Evolutionary conservation across 2,797 vertebrate species (phyloP).

Genomic region (Anguilla pacifica): DNA sequence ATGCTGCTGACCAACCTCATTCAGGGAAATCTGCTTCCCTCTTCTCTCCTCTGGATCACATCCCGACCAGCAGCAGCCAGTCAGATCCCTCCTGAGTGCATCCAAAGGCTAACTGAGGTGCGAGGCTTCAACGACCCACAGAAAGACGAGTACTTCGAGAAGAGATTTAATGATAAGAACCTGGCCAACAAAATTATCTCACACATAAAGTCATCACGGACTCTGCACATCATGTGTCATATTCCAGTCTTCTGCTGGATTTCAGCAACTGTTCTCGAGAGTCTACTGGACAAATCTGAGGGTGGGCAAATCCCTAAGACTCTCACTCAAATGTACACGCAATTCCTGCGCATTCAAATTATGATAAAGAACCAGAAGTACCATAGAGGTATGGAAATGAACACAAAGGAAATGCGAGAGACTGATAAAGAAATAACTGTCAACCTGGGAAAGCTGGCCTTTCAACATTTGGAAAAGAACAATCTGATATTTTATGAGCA

Average conservation of each 20-base stretch:
- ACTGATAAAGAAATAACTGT: slow-evolving; percentile 25
- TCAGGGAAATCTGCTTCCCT: slow-evolving; percentile 17
- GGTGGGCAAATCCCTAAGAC: slow-evolving; percentile 30
- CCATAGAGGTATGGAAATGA: neutral
- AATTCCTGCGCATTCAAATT: slow-evolving; percentile 41
- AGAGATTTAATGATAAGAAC: slow-evolving; percentile 10
- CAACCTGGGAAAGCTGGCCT: slow-evolving; percentile 38
- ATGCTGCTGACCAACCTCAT: slow-evolving; percentile 36
- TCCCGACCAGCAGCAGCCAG: slow-evolving; percentile 32
- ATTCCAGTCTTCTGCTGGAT: slow-evolving; percentile 54
- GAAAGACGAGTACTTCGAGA: slow-evolving; percentile 32
- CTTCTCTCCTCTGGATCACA: slow-evolving; percentile 35
- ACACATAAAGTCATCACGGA: slow-evolving; percentile 4
- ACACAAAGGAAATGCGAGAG: neutral
- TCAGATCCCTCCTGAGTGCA: slow-evolving; percentile 3
- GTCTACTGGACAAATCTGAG: slow-evolving; percentile 1
- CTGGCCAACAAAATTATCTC: slow-evolving; percentile 3
- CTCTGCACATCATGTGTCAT: slow-evolving; percentile 44
- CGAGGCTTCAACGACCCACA: slow-evolving; percentile 37
- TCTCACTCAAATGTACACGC: slow-evolving; percentile 45
- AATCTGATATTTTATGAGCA: slow-evolving; percentile 41
- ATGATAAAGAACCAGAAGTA: slow-evolving; percentile 38
- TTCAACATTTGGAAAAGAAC: slow-evolving; percentile 28
- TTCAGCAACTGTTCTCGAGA: slow-evolving; percentile 41
- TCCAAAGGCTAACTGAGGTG: slow-evolving; percentile 28